These are phyloP conservation scores for Perizoma flavofasciatum DNA, from an alignment of 2,888 invertebrate species.

Conservation along the genomic window DNA sequence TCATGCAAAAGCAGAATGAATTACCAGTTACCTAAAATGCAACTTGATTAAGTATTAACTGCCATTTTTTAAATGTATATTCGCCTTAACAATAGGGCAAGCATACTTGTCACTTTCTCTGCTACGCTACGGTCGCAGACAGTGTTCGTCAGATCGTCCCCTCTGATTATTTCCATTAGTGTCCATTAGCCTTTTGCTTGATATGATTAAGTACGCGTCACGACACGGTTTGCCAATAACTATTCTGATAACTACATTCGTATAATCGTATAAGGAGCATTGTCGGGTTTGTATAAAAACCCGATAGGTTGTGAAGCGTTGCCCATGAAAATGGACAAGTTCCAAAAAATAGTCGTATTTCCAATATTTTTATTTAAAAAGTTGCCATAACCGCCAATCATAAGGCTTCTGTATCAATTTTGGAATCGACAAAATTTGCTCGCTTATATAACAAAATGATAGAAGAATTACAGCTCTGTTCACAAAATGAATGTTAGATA, in stretches of 20 bases:
- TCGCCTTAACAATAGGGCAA: conserved; percentile 58
- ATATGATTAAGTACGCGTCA: conserved; percentile 77
- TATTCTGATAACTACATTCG: conserved; percentile 15
- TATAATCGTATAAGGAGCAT: conserved; percentile 1
- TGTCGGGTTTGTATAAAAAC: conserved; percentile 2
- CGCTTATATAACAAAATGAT: conserved; percentile 52
- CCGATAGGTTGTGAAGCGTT: not conserved
- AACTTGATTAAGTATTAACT: no score
- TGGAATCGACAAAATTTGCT: conserved; percentile 53
- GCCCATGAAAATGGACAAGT: not conserved
- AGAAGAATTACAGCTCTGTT: conserved; percentile 27
- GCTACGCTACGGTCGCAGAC: conserved; percentile 52
- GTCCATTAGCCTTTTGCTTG: conserved; percentile 81
- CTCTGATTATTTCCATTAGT: conserved; percentile 78
- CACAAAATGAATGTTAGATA: conserved; percentile 28
- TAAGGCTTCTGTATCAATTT: no score
- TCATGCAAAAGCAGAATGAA: no score
- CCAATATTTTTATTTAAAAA: no score
- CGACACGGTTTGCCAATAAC: conserved; percentile 63
- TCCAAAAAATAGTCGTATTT: no score
- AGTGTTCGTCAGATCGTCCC: conserved; percentile 72
- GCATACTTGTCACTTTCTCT: conserved; percentile 75
- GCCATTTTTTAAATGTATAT: not conserved
- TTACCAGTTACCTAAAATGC: no score
- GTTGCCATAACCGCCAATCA: no score